Base-by-base conservation (phyloP, 2,797 vertebrate genomes). In the Danio kyathit region DNA sequence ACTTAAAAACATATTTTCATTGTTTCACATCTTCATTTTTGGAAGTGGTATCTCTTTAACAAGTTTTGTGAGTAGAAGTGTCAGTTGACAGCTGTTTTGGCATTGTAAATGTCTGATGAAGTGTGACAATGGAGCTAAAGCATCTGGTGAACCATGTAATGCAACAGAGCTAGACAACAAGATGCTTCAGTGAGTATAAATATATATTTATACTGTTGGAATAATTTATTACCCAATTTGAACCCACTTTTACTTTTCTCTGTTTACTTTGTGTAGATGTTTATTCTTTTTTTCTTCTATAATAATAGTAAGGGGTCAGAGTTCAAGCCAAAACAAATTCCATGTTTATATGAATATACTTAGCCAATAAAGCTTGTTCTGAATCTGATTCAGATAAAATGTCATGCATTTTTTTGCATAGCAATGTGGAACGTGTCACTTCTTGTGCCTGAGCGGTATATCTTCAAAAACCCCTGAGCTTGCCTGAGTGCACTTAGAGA, bases 331-430 rank as follows among this genome's bases (percentile, higher is more conserved):
- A 73, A 14, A 57, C 0, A 21, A 29, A 59, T 59, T 44, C 41
- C 1, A 59, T 73, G 71, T 71, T 29, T 4, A 41, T 54, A 9
- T 29, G 54, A 57, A 11, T 46, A 19, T 17, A 21, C 41, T 73
- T 73, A 29, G 71, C 54, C 7, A 54, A 41, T 54, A 71, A 71
- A 12, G 38, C 16, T 57, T 54, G 29, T 57, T 44, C 52, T 56
- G 52, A 43, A 44, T 57, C n/a, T 19, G 12, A 41, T 56, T 76
- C 51, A 57, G 75, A 56, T 67, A 29, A 63, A 63, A 75, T 63
- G 16, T 13, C 29, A 41, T 63, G 16, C 19, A 63, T 63, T 65
- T 43, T 12, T 67, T 29, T 59, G 43, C 21, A 48, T 56, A 10
- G 17, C 51, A 67, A 67, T 38, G 52, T 21, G 52, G 41, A 67